Percentiles rank a stretch among this genome's conserved stretches.
These are phyloP conservation scores for Plagodis pulveraria DNA, from an alignment of 2,888 invertebrate genomes.

Conservation along the genomic window DNA sequence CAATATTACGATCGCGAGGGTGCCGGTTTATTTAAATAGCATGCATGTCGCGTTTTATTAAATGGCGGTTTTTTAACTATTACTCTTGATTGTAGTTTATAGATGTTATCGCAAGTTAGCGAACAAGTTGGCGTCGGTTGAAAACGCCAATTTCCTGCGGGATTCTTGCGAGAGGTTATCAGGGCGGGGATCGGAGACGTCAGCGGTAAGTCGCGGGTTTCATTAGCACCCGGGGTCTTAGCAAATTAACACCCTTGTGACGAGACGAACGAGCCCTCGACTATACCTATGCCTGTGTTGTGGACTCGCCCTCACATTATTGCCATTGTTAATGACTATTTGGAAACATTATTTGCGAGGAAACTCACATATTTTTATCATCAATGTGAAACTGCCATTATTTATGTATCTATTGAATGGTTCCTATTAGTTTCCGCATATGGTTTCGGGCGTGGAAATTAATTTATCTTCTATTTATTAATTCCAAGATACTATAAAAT, in stretches of 20 bases:
- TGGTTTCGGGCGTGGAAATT: no score
- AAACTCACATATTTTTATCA: conserved; percentile 18
- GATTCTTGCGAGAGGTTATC: conserved; percentile 76
- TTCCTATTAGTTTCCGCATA: no score
- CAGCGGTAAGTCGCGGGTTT: conserved; percentile 76
- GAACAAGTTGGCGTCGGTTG: conserved; percentile 60
- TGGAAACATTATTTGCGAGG: conserved; percentile 44
- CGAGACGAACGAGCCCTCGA: conserved; percentile 55
- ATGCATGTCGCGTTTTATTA: conserved; percentile 61
- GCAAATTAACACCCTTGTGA: conserved; percentile 81
- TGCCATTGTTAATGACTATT: conserved; percentile 65
- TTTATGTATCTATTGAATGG: no score
- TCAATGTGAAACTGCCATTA: not conserved
- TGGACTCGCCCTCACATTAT: conserved; percentile 58
- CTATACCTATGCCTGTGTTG: conserved; percentile 37
- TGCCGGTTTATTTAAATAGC: conserved; percentile 59
- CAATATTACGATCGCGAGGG: conserved; percentile 64
- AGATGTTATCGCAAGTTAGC: conserved; percentile 56
- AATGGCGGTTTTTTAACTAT: conserved; percentile 47
- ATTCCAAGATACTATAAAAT: no score
- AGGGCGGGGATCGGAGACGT: conserved; percentile 65
- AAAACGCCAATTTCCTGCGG: conserved; percentile 80
- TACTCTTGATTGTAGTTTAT: conserved; percentile 44
- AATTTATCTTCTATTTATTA: not conserved
- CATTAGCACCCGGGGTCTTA: conserved; percentile 75